These are phyloP conservation scores for Xestobium rufovillosum DNA, from an alignment of 2,888 invertebrate species.

Conservation along the genomic window DNA sequence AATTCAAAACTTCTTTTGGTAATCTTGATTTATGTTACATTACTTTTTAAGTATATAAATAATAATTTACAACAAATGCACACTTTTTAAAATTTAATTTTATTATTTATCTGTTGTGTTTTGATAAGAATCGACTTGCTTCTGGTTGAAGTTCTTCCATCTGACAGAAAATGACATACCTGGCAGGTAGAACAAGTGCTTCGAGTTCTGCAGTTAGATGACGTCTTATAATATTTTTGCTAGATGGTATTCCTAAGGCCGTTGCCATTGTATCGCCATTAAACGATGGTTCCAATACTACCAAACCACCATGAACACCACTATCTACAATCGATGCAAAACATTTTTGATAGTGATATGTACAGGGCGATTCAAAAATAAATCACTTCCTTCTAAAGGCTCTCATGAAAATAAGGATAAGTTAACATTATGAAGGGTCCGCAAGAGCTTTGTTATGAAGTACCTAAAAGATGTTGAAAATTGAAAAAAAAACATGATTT, in stretches of 20 bases:
- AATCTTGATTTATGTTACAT: too few species aligned
- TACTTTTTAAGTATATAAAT: too few species aligned
- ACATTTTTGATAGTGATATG: background rate
- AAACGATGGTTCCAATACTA: constrained; percentile 88
- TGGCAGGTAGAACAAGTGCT: constrained; percentile 83
- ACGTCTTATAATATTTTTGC: constrained; percentile 86
- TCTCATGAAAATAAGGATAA: too few species aligned
- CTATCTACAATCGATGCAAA: constrained; percentile 61
- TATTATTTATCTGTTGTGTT: constrained; percentile 49
- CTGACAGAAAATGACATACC: constrained; percentile 84
- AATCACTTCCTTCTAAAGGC: too few species aligned
- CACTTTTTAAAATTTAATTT: too few species aligned
- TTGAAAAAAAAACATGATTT: too few species aligned
- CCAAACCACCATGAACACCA: constrained; percentile 90
- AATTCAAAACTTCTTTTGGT: too few species aligned
- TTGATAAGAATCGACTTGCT: constrained; percentile 61
- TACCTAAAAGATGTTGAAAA: too few species aligned
- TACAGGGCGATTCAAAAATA: too few species aligned
- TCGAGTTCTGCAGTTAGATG: constrained; percentile 89
- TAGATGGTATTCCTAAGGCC: constrained; percentile 83
- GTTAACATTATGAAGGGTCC: too few species aligned
- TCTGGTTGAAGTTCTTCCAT: constrained; percentile 77
- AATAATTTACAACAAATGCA: too few species aligned
- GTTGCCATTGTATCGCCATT: constrained; percentile 93
- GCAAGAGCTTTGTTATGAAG: too few species aligned